These are phyloP conservation scores for Thunnus albacares DNA, from an alignment of 2,797 vertebrate species.

Conservation along the genomic window DNA sequence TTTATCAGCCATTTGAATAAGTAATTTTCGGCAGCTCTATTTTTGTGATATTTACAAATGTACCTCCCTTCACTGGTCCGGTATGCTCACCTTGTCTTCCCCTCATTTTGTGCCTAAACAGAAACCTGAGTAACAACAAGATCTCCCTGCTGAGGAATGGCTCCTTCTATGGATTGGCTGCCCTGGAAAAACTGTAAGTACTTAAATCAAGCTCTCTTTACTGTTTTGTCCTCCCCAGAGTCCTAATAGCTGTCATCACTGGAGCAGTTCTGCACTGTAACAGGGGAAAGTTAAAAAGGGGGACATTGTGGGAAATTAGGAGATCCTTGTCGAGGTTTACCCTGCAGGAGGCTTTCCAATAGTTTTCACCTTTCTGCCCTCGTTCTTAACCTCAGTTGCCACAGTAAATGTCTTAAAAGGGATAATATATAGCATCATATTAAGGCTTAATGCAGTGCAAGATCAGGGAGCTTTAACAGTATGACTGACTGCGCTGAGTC, in stretches of 20 bases:
- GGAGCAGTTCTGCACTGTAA: slow-evolving; percentile 9
- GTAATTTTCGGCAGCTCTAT: slow-evolving; percentile 48
- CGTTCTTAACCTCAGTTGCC: slow-evolving; percentile 53
- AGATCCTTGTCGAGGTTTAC: slow-evolving; percentile 43
- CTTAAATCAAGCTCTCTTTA: slow-evolving; percentile 65
- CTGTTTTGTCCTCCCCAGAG: slow-evolving; percentile 60
- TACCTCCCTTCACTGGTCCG: slow-evolving; percentile 8
- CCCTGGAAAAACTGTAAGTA: slow-evolving; percentile 95
- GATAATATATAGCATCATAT: slow-evolving; percentile 56
- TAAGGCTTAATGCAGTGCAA: slow-evolving; percentile 43
- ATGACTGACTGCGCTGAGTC: slow-evolving; percentile 41
- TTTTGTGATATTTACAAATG: slow-evolving; percentile 53
- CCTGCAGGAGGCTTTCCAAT: slow-evolving; percentile 34
- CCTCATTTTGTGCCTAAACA: slow-evolving; percentile 69
- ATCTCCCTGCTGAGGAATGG: slow-evolving; percentile 89
- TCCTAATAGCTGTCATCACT: slow-evolving; percentile 64
- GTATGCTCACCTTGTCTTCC: slow-evolving; percentile 48
- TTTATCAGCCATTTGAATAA: slow-evolving; percentile 63
- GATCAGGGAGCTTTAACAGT: slow-evolving; percentile 45
- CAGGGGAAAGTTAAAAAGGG: slow-evolving; percentile 24
- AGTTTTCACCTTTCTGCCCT: slow-evolving; percentile 35
- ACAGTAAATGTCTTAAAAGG: slow-evolving; percentile 62
- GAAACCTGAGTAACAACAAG: slow-evolving; percentile 93
- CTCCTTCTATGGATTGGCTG: slow-evolving; percentile 89
- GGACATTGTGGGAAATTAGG: slow-evolving; percentile 37